Evolutionary conservation across 2,888 invertebrate species (phyloP).

Genomic region (Brassicogethes aeneus): DNA sequence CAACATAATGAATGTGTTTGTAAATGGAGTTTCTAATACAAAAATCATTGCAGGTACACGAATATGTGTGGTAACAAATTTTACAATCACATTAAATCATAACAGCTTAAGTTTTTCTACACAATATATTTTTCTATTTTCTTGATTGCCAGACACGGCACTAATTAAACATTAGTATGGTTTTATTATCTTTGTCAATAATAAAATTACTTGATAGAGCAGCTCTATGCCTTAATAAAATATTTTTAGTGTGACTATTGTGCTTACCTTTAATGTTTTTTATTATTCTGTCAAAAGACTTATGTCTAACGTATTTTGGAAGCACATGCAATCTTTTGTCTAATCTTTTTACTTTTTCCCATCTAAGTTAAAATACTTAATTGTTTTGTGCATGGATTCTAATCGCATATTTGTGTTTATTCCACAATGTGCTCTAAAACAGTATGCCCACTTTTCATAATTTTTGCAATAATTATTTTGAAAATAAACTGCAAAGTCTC

Average conservation of each 20-base stretch:
- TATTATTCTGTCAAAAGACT: not conserved
- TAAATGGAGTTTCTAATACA: conserved; percentile 1
- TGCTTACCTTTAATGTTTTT: not conserved
- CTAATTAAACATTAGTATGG: not conserved
- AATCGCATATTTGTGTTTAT: no score
- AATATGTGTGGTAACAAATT: not conserved
- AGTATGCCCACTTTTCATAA: no score
- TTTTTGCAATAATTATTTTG: not conserved
- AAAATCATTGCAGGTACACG: conserved; percentile 6
- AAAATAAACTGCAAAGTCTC: not conserved
- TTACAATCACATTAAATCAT: conserved; percentile 5
- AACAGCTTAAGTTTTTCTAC: conserved; percentile 3
- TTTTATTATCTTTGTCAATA: not conserved
- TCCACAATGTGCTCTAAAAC: no score
- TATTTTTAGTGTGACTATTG: not conserved
- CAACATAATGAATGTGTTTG: not conserved
- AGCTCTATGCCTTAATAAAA: not conserved
- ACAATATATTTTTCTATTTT: conserved; percentile 2
- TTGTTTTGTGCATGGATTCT: not conserved
- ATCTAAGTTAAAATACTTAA: not conserved
- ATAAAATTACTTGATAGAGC: not conserved
- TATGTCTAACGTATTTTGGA: not conserved
- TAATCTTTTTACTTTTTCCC: not conserved
- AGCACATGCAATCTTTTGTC: not conserved
- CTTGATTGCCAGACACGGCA: no score